Evolutionary conservation across 1,140 invertebrate genomes (phyloP).

Genomic region (Drosophila parvula): DNA sequence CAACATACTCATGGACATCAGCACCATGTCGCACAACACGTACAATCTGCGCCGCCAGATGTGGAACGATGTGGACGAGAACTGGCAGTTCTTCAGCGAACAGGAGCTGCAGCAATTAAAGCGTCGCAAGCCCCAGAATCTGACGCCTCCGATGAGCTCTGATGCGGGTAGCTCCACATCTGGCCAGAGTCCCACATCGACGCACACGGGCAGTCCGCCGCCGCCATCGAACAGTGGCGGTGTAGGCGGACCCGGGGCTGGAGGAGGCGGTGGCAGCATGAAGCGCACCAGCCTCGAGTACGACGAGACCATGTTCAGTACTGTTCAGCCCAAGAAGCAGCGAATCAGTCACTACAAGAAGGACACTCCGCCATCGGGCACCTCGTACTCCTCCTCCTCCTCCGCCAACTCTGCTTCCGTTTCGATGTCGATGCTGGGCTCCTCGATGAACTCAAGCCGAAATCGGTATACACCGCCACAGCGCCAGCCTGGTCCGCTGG

Average conservation of each 20-base stretch:
- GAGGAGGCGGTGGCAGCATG: constrained; percentile 85
- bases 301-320: constrained; percentile 86
- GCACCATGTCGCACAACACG: constrained; percentile 90
- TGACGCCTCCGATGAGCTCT: constrained; percentile 93
- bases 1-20: constrained; percentile 91
- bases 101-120: constrained; percentile 94
- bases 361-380: constrained; percentile 52
- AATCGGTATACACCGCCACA: constrained; percentile 72
- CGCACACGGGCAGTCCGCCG: constrained; percentile 88
- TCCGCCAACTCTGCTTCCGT: constrained; percentile 9
- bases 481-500: constrained; percentile 58
- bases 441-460: constrained; percentile 51
- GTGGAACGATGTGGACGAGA: constrained; percentile 96
- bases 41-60: constrained; percentile 93
- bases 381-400: constrained; percentile 23
- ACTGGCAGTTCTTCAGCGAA: constrained; percentile 97
- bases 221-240: constrained; percentile 85
- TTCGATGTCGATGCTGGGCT: constrained; percentile 14
- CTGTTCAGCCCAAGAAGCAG: constrained; percentile 88
- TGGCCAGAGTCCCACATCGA: constrained; percentile 89
- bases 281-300: constrained; percentile 79
- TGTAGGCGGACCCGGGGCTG: constrained; percentile 59
- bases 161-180: constrained; percentile 87
- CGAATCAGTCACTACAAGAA: constrained; percentile 92
- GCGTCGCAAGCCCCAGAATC: constrained; percentile 94